phyloP scores from a whole-genome alignment of 2,888 invertebrate genomes.

The Andrena camellia region DNA sequence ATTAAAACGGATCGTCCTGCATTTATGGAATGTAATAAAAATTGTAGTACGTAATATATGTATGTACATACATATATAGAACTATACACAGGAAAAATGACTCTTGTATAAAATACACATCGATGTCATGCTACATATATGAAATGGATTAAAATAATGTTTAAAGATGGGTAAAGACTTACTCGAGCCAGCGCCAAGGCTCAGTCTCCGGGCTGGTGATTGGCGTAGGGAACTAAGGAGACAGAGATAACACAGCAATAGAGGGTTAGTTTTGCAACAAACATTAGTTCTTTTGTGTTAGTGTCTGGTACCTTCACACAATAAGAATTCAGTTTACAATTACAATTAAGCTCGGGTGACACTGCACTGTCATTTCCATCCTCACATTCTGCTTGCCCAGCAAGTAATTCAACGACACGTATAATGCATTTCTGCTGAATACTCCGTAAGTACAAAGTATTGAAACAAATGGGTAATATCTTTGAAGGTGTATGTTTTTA shows the following conservation, averaged over 20 bases:
- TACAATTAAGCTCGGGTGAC: not conserved
- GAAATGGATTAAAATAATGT: slow-evolving; percentile 75
- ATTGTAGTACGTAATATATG: slow-evolving; percentile 7
- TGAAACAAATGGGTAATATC: slow-evolving; percentile 37
- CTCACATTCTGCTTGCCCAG: not conserved
- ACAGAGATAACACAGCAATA: slow-evolving; percentile 82
- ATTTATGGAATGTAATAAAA: not conserved
- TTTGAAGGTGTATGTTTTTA: slow-evolving; percentile 40
- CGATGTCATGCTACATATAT: slow-evolving; percentile 69
- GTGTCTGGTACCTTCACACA: slow-evolving; percentile 68
- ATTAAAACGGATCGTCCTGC: not conserved
- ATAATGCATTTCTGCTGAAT: slow-evolving; percentile 13
- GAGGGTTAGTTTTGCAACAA: slow-evolving; percentile 74
- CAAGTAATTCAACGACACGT: not conserved
- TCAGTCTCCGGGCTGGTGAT: slow-evolving; percentile 95
- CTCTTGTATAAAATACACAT: slow-evolving; percentile 33
- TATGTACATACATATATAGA: not conserved
- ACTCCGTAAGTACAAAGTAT: not conserved
- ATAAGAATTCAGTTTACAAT: slow-evolving; percentile 59
- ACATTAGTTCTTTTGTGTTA: slow-evolving; percentile 67
- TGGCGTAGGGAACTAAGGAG: slow-evolving; percentile 94
- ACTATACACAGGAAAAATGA: slow-evolving; percentile 16
- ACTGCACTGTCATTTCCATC: slow-evolving; percentile 12
- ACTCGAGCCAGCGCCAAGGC: slow-evolving; percentile 96
- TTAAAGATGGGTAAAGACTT: slow-evolving; percentile 86